Evolutionary conservation across 2,797 vertebrate species (phyloP).

Genomic region (Onychomys arenicola): DNA sequence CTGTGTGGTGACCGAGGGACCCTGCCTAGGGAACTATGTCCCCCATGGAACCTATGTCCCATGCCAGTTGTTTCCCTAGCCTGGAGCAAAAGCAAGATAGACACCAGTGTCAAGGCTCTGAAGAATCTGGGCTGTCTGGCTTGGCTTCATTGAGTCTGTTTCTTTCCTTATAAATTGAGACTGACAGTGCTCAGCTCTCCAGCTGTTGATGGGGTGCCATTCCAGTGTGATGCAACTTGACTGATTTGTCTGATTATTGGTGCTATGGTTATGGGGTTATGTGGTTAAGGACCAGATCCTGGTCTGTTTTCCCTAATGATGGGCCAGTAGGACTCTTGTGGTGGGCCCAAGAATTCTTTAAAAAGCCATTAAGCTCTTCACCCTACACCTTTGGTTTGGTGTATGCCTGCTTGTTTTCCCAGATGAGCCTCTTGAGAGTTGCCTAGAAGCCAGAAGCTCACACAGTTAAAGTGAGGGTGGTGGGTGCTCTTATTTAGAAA

Average conservation of each 20-base stretch:
- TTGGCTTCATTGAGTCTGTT: neutral
- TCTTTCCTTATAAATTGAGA: neutral
- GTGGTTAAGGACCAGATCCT: neutral
- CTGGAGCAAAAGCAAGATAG: neutral
- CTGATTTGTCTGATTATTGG: neutral
- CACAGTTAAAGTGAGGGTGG: neutral
- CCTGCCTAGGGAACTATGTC: neutral
- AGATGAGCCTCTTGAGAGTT: neutral
- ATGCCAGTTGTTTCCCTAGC: neutral
- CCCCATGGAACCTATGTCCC: too few relatives aligned
- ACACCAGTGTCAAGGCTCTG: neutral
- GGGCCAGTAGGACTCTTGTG: neutral
- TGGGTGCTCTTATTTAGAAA: neutral
- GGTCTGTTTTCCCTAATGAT: neutral
- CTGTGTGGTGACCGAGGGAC: neutral
- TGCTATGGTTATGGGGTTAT: neutral
- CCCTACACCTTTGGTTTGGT: neutral
- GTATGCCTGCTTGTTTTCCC: fast-evolving
- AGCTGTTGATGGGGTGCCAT: neutral
- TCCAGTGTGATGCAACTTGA: neutral
- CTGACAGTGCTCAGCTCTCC: neutral
- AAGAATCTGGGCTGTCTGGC: neutral
- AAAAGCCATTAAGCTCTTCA: neutral
- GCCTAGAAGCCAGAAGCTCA: neutral
- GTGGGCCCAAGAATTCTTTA: neutral